These are phyloP conservation scores for Triplophysa dalaica DNA, from an alignment of 2,113 vertebrate species.

Conservation along the genomic window DNA sequence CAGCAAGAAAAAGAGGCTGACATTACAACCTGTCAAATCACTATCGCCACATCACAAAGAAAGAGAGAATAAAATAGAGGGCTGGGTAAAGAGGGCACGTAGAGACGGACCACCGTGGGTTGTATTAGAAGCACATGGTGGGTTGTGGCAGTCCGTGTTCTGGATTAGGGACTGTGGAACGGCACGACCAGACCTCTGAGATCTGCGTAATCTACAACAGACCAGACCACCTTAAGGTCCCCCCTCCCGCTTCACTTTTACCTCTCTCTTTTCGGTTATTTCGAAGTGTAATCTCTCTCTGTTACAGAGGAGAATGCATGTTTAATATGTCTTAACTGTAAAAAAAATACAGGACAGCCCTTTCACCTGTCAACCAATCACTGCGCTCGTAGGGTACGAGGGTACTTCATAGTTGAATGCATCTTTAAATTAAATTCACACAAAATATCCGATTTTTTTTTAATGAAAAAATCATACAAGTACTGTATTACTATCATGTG, in stretches of 20 bases:
- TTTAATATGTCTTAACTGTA: too few relatives aligned
- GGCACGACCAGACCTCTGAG: constrained; percentile 29
- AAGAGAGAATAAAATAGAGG: constrained; percentile 28
- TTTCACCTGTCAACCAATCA: too few relatives aligned
- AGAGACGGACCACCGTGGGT: constrained; percentile 18
- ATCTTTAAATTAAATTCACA: too few relatives aligned
- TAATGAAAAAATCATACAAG: too few relatives aligned
- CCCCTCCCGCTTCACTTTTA: constrained; percentile 17
- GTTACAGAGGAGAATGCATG: not conserved
- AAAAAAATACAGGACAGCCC: too few relatives aligned
- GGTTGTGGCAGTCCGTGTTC: constrained; percentile 31
- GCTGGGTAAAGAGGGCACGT: constrained; percentile 12
- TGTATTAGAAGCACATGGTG: constrained; percentile 43
- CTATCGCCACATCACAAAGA: constrained; percentile 50
- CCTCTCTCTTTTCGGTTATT: constrained; percentile 13
- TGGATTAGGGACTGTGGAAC: constrained; percentile 37
- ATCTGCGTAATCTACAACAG: constrained; percentile 43
- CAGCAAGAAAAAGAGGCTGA: constrained; percentile 41
- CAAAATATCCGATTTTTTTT: too few relatives aligned
- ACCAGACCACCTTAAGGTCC: constrained; percentile 32
- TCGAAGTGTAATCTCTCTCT: constrained; percentile 5
- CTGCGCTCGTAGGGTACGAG: too few relatives aligned
- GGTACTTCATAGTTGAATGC: too few relatives aligned
- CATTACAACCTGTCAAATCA: constrained; percentile 49
- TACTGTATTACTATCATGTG: too few relatives aligned